Evolutionary conservation across 1,140 invertebrate genomes (phyloP).

Genomic region (Zaprionus ornatus): DNA sequence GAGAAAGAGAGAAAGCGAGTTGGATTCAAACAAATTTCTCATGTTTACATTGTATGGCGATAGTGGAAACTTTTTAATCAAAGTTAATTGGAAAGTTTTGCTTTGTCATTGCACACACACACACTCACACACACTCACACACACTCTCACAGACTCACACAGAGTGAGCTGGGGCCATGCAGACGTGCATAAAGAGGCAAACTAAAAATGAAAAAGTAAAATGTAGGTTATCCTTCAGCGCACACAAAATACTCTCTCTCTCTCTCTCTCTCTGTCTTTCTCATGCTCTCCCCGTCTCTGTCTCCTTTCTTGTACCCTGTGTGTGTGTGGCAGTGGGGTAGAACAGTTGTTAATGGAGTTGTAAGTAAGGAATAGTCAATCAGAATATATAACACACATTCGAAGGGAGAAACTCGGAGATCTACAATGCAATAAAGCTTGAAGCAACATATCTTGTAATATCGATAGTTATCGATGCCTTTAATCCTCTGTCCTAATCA

Average conservation of each 20-base stretch:
- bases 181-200: conserved; percentile 71
- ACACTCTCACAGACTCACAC: conserved; percentile 4
- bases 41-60: conserved; percentile 80
- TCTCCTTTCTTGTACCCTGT: neutral
- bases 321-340: neutral
- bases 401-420: too few relatives aligned
- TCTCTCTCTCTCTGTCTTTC: neutral
- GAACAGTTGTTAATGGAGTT: neutral
- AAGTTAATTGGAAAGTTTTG: conserved; percentile 82
- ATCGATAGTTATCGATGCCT: too few relatives aligned
- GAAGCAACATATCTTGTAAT: too few relatives aligned
- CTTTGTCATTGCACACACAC: conserved; percentile 74
- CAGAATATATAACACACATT: too few relatives aligned
- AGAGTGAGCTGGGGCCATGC: conserved; percentile 10
- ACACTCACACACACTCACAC: conserved; percentile 23
- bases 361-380: too few relatives aligned
- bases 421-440: too few relatives aligned
- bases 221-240: conserved; percentile 80
- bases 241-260: conserved; percentile 63
- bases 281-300: conserved; percentile 6
- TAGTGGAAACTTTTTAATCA: conserved; percentile 82
- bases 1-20: conserved; percentile 15
- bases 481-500: too few relatives aligned
- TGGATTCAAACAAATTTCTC: conserved; percentile 82
- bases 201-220: conserved; percentile 80